Evolutionary conservation across 2,113 vertebrate genomes (phyloP), one percentile per base, ranked within the genome.

Genomic region (Lepus americanus): DNA sequence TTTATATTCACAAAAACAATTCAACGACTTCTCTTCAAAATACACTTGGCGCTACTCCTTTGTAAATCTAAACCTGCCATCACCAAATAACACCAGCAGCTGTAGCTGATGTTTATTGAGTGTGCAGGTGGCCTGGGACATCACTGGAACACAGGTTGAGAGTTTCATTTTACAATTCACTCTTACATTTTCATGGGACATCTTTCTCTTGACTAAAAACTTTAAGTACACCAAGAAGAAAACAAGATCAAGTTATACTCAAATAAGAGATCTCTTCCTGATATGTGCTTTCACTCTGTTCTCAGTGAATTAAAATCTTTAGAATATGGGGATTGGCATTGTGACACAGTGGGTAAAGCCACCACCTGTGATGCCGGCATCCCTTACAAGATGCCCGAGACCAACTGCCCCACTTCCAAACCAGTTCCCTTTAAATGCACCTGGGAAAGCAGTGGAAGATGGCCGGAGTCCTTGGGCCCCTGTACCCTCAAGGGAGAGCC

Each of bases 131-230:
- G 8, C 22, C 33, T 64, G 12, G 63, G 31, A 59, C 17, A 70
- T 36, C 36, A 79, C 1, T 27, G 7, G 23, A 93, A 84, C 20
- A 80, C 16, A 53, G 10, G 49, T 0, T 94, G 12, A 67, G 2
- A 70, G 6, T 69, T 80, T 89, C 70, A 61, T 72, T 90, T 92
- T 86, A 92, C 6, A 94, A 92, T 39, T 83, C 44, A 79, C 25
- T 84, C 59, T 29, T 70, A 33, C 29, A 88, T 84, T 92, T 95
- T 90, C 82, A 80, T 59, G 11, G 23, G 23, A 79, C n/a, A 89
- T 78, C 13, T 73, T 94, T 84, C 79, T 95, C 76, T 88, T 84
- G 22, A 82, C 66, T 82, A 94, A 93, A 94, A 83, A 72, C 86
- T 61, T 39, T 67, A 91, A 90, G 64, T 8, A 6, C 9, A 77